Percentiles rank a stretch among this genome's conserved stretches.
Evolutionary conservation across 2,113 vertebrate genomes (phyloP).

Genomic region (Dasyprocta punctata): DNA sequence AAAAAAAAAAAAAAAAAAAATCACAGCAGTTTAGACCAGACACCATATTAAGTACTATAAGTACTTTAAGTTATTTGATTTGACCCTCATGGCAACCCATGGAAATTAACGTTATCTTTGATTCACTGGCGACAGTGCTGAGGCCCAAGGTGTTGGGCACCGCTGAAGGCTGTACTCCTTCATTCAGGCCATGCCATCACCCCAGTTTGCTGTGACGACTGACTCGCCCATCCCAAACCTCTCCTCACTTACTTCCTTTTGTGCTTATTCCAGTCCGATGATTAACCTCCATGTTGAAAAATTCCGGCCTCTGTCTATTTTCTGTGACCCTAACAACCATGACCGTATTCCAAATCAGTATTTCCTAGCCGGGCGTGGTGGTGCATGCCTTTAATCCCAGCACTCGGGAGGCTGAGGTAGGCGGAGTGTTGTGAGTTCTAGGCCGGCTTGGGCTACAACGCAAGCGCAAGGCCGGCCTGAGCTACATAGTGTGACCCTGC

Average conservation of each 20-base stretch:
- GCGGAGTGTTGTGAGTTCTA: no score
- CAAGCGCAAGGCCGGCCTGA: no score
- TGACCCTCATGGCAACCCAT: accelerated
- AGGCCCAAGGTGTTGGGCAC: background rate
- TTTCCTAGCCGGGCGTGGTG: no score
- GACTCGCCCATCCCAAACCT: background rate
- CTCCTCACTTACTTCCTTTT: background rate
- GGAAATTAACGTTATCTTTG: accelerated
- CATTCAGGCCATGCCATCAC: accelerated
- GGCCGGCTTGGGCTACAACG: no score
- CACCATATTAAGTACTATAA: accelerated
- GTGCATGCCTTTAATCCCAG: no score
- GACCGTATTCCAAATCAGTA: accelerated
- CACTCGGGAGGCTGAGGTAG: no score
- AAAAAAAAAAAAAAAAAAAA: no score
- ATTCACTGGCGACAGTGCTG: accelerated
- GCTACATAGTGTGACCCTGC: no score
- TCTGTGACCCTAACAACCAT: background rate
- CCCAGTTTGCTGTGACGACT: accelerated
- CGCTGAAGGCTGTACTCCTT: accelerated
- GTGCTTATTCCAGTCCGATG: background rate
- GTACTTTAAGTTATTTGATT: accelerated
- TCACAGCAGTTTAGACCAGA: no score
- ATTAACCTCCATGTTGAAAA: background rate
- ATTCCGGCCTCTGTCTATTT: background rate